These are phyloP conservation scores for Temnothorax rugatulus DNA, from an alignment of 2,888 invertebrate species.

Conservation along the genomic window DNA sequence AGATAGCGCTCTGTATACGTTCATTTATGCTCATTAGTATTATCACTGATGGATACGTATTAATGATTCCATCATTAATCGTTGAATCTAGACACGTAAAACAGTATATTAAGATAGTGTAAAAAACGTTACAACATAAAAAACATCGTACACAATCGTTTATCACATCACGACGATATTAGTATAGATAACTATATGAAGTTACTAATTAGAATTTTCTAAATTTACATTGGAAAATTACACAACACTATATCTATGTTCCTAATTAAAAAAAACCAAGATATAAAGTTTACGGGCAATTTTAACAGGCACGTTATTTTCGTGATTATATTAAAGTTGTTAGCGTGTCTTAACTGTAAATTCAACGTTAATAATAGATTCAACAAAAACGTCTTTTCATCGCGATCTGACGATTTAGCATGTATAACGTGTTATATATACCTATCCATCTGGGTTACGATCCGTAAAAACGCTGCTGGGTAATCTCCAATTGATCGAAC, in stretches of 20 bases:
- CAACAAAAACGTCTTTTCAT: background rate
- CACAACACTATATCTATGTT: background rate
- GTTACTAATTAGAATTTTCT: background rate
- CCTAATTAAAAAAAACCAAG: background rate
- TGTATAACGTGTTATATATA: slow-evolving; percentile 50
- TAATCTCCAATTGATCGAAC: slow-evolving; percentile 40
- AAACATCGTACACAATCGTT: background rate
- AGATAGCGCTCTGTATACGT: slow-evolving; percentile 20
- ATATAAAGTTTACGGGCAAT: too few relatives aligned
- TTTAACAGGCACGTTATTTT: slow-evolving; percentile 3
- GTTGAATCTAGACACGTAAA: slow-evolving; percentile 28
- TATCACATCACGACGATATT: background rate
- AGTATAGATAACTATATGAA: background rate
- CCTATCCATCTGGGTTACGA: slow-evolving; percentile 56
- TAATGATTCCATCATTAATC: slow-evolving; percentile 42
- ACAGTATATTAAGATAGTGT: background rate
- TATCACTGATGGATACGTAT: slow-evolving; percentile 4
- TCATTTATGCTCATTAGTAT: slow-evolving; percentile 25
- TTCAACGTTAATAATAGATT: slow-evolving; percentile 35
- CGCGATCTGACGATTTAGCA: slow-evolving; percentile 45
- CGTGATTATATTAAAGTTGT: background rate
- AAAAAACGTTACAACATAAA: slow-evolving; percentile 4
- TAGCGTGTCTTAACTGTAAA: background rate
- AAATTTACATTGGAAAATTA: background rate
- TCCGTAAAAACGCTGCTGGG: slow-evolving; percentile 46